These are phyloP conservation scores for Alosa alosa DNA, from an alignment of 2,113 vertebrate species.

Conservation along the genomic window DNA sequence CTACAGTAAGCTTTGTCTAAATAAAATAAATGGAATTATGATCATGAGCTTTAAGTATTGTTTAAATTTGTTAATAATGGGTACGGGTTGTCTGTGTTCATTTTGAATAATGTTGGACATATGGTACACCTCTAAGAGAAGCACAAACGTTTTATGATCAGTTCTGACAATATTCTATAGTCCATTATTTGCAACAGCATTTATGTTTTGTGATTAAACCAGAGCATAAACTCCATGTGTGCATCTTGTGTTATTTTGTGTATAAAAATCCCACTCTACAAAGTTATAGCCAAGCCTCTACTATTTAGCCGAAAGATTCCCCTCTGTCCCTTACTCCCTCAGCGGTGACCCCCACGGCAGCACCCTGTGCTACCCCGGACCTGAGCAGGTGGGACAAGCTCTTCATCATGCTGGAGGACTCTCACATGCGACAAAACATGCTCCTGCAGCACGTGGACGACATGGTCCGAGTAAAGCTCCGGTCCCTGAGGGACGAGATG, in stretches of 20 bases:
- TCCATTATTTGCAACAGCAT: too few relatives aligned
- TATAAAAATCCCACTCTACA: not conserved
- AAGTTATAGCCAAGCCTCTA: not conserved
- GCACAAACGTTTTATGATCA: too few relatives aligned
- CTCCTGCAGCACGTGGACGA: slow-evolving; percentile 77
- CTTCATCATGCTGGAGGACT: slow-evolving; percentile 88
- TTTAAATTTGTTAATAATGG: too few relatives aligned
- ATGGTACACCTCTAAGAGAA: not conserved
- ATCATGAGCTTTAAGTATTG: too few relatives aligned
- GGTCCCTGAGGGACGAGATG: slow-evolving; percentile 49
- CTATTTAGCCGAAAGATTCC: not conserved
- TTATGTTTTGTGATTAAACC: not conserved
- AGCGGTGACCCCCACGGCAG: slow-evolving; percentile 33
- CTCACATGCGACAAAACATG: slow-evolving; percentile 86
- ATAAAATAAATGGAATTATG: too few relatives aligned
- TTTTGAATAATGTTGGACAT: not conserved
- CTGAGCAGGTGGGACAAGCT: slow-evolving; percentile 86
- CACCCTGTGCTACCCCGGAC: slow-evolving; percentile 69
- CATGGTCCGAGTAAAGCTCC: slow-evolving; percentile 61
- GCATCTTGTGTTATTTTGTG: not conserved
- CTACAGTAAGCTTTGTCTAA: too few relatives aligned
- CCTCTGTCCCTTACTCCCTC: not conserved
- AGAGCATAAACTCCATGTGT: not conserved
- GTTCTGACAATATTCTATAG: not conserved
- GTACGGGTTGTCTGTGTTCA: not conserved